Conservation (phyloP, 2,113 vertebrate genomes). For the Toxotes jaculatrix region DNA sequence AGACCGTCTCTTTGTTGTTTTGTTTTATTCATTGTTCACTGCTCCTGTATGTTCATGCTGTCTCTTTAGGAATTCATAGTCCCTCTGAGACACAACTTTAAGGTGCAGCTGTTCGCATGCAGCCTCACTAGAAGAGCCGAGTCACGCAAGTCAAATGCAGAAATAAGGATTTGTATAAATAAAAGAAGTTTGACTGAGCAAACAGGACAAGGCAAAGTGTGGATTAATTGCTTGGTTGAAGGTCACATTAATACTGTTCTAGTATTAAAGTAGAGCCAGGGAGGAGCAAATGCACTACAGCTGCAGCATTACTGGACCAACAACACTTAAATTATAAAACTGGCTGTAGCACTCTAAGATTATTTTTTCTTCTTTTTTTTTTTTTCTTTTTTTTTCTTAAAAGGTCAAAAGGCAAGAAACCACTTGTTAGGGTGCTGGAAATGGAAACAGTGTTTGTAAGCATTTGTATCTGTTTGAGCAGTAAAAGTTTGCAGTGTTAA, state of each 20-base stretch:
- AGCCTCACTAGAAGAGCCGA: not conserved
- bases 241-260: not conserved
- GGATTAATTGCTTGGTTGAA: slow-evolving; percentile 1
- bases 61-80: not conserved
- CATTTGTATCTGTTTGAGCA: no score
- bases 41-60: not conserved
- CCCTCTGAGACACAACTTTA: not conserved
- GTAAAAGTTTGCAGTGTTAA: no score
- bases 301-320: not conserved
- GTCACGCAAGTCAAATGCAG: not conserved
- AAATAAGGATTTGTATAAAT: not conserved
- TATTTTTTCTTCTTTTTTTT: not conserved
- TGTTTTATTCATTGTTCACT: slow-evolving; percentile 8
- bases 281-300: not conserved
- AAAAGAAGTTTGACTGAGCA: not conserved
- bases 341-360: not conserved
- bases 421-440: no score
- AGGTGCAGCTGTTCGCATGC: not conserved
- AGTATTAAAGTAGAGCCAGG: not conserved
- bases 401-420: not conserved
- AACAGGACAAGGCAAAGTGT: not conserved
- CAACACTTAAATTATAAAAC: not conserved
- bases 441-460: no score
- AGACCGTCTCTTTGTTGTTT: not conserved
- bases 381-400: not conserved